These are phyloP conservation scores for Shinisaurus crocodilurus DNA, from an alignment of 2,113 vertebrate genomes.

Conservation along the genomic window DNA sequence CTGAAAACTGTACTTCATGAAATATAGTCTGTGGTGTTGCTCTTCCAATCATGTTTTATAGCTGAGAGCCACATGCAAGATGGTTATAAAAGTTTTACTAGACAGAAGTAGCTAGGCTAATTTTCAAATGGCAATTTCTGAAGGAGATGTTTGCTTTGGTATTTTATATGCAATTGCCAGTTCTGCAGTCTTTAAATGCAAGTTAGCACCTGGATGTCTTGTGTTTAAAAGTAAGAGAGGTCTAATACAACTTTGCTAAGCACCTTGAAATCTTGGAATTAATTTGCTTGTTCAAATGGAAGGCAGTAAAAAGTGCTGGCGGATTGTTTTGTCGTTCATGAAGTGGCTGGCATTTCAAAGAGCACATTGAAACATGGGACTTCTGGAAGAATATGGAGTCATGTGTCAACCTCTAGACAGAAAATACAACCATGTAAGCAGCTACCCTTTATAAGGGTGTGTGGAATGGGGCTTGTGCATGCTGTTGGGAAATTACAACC, in stretches of 20 bases:
- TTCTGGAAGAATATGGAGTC: background rate
- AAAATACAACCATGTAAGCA: background rate
- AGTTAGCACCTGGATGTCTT: background rate
- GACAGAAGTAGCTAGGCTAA: constrained; percentile 43
- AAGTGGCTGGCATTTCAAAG: background rate
- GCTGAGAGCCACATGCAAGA: constrained; percentile 62
- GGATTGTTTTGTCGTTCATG: rapidly evolving
- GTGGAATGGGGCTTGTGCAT: background rate
- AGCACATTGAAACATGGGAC: background rate
- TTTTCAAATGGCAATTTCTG: constrained; percentile 55
- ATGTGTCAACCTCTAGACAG: rapidly evolving
- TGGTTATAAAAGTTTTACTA: constrained; percentile 66
- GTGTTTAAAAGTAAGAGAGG: background rate
- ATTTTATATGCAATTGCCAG: constrained; percentile 25
- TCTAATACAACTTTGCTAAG: background rate
- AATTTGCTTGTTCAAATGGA: rapidly evolving
- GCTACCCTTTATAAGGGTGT: too few relatives aligned
- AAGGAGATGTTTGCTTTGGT: constrained; percentile 51
- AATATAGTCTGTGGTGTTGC: constrained; percentile 45
- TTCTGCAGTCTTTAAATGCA: background rate
- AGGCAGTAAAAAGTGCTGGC: rapidly evolving
- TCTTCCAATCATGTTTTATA: constrained; percentile 54
- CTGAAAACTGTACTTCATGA: background rate
- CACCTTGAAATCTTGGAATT: background rate
- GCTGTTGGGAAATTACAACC: background rate